These are phyloP conservation scores for Antedon mediterranea DNA, from an alignment of 53 echinoderm and acorn worm species.

Conservation along the genomic window DNA sequence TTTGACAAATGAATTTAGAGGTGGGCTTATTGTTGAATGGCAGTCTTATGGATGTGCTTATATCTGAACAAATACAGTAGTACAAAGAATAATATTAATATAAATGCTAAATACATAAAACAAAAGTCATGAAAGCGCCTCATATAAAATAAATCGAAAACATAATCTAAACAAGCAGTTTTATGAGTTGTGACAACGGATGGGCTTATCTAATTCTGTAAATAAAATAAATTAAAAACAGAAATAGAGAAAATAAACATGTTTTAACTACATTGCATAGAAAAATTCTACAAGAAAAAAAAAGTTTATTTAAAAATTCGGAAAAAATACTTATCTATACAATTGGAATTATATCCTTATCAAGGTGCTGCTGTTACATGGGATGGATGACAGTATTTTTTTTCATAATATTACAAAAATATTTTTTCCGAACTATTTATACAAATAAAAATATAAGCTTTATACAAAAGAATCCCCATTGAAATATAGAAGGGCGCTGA, in stretches of 20 bases:
- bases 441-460: background rate
- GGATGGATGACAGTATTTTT: background rate
- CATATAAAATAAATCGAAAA: too few relatives aligned
- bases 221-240: too few relatives aligned
- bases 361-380: background rate
- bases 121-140: background rate
- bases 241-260: too few relatives aligned
- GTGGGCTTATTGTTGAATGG: too few relatives aligned
- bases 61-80: background rate
- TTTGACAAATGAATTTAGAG: too few relatives aligned
- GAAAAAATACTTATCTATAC: background rate
- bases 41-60: too few relatives aligned
- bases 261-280: background rate
- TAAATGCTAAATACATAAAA: background rate
- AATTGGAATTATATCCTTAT: background rate
- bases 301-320: background rate
- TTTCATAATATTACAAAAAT: background rate
- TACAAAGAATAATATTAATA: background rate
- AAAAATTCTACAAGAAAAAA: background rate
- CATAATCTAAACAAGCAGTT: too few relatives aligned
- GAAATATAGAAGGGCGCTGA: too few relatives aligned
- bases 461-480: too few relatives aligned
- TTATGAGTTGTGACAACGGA: too few relatives aligned
- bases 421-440: background rate
- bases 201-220: too few relatives aligned